Conservation (phyloP, 2,888 invertebrate species). For the Desoria tigrina region DNA sequence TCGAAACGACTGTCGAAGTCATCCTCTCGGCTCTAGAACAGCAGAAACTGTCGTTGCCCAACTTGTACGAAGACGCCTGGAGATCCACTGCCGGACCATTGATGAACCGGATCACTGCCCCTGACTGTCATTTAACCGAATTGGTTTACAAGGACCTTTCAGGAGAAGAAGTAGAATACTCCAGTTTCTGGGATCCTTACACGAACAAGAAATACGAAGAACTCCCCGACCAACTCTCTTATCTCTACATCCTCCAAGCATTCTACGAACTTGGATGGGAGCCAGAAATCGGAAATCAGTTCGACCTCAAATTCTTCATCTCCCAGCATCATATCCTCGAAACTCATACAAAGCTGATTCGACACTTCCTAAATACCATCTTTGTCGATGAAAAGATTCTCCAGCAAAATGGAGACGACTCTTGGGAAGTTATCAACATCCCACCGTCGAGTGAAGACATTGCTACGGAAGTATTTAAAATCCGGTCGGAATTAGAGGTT, state of each 20-base stretch:
- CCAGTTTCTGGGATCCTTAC: background rate
- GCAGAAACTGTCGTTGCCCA: conserved; percentile 21
- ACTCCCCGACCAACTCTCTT: conserved; percentile 1
- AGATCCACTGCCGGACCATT: conserved; percentile 12
- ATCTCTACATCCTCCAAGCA: conserved; percentile 11
- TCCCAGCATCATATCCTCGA: background rate
- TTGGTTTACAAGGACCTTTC: conserved; percentile 9
- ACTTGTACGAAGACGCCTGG: conserved; percentile 29
- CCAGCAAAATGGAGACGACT: background rate
- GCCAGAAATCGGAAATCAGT: conserved; percentile 2
- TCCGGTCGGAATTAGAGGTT: background rate
- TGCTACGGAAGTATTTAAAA: background rate
- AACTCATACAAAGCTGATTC: conserved; percentile 3
- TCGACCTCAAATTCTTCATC: background rate
- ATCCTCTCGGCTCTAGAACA: conserved; percentile 23
- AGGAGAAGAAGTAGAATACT: conserved; percentile 9
- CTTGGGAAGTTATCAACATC: background rate
- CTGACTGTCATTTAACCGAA: background rate
- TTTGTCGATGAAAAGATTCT: conserved; percentile 12
- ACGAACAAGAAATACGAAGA: background rate
- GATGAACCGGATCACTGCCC: background rate
- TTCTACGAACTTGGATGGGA: conserved; percentile 16
- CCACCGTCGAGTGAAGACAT: background rate
- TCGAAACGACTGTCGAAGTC: conserved; percentile 15
- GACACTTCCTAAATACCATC: background rate